Evolutionary conservation across 2,888 invertebrate genomes (phyloP), one percentile per base, ranked within the genome.

Genomic region (Drosophila algonquin): DNA sequence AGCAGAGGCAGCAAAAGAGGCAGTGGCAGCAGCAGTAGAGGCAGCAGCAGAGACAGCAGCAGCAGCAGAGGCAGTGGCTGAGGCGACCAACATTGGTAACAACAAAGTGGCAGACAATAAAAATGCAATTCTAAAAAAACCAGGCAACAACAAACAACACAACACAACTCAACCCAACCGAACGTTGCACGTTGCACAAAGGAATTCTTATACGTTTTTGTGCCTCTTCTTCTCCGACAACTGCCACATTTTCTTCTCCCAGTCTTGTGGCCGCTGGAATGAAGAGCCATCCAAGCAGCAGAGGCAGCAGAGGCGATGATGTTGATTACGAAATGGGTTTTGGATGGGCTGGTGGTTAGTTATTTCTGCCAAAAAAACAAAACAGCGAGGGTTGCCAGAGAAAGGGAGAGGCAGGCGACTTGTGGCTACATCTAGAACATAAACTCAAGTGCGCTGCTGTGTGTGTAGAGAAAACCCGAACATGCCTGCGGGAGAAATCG

Each of bases 31-130:
- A 14, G 50, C 54, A 52, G 18, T 18, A 1, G 18, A 0, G 18
- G 18, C 1, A 56, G 27, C 27, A 27, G 27, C 7, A 24, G 21
- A 21, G 21, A 5, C 24, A 4, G n/a, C n/a, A n/a, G n/a, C n/a
- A n/a, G n/a, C n/a, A n/a, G n/a, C 40, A 69, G 52, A 35, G 54
- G 14, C 63, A 63, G 53, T 51, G 70, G 71, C 77, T 67, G 75
- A 75, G 69, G 59, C 75, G 40, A n/a, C n/a, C 86, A 80, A 80
- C 81, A 82, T 80, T 82, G 82, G 80, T 77, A 85, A 71, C 83
- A 75, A 83, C 81, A 85, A 81, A 83, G 83, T 83, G 87, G 73
- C 83, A 83, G 85, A 85, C 83, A 87, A 87, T 83, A 83, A 83
- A 87, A 83, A 83, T 83, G 85, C 83, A 87, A 83, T 87, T 85